Conservation (phyloP, 35 echinoderm and acorn worm genomes). For the Antedon bifida region DNA sequence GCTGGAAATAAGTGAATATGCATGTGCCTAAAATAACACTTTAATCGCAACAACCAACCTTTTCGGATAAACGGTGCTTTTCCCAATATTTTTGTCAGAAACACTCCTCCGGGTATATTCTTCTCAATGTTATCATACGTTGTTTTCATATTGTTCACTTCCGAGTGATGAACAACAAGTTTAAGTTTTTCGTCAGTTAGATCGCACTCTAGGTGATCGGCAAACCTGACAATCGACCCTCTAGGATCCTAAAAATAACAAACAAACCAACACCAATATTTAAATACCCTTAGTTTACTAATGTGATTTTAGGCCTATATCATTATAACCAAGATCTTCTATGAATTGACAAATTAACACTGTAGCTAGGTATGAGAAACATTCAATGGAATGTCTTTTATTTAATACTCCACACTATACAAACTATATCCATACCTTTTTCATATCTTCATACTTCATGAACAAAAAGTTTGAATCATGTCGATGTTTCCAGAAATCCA, state of each 20-base stretch:
- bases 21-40: too few species aligned
- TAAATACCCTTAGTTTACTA: not conserved
- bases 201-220: not conserved
- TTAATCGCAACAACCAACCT: too few species aligned
- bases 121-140: slow-evolving; percentile 4
- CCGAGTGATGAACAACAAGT: not conserved
- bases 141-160: slow-evolving; percentile 3
- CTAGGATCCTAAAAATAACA: not conserved
- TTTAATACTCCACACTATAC: too few species aligned
- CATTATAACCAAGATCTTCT: too few species aligned
- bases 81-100: not conserved
- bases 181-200: not conserved
- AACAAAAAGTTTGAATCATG: not conserved
- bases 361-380: too few species aligned
- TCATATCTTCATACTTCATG: not conserved
- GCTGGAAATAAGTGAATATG: too few species aligned
- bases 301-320: too few species aligned
- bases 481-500: not conserved
- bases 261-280: not conserved
- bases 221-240: not conserved
- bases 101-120: not conserved
- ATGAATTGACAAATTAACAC: too few species aligned
- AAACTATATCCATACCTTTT: not conserved
- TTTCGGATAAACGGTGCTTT: not conserved
- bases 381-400: too few species aligned